Base-by-base conservation (phyloP, 2,888 invertebrate species). In the Leucophenga maculata region DNA sequence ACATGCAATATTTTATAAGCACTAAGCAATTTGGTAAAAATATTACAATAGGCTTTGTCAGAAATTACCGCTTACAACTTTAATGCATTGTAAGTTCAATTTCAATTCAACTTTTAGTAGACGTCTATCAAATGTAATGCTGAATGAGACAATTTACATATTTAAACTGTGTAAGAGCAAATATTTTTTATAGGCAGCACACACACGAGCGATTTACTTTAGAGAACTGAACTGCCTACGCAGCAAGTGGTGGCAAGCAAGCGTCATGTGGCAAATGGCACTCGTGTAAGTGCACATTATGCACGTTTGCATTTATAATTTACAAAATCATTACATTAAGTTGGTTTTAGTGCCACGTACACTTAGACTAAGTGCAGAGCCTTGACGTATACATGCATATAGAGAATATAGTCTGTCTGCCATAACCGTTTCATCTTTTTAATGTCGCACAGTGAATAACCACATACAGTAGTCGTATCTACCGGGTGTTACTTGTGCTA, bases 311-410 rank as follows among this genome's bases (percentile, higher is more conserved):
- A 83, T 85, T 78, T 82, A 82, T 85, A 82, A 85, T 85, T 85
- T 81, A 85, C 85, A 79, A 80, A 85, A 85, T 85, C 85, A 85
- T 85, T 83, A 85, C 85, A 83, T 85, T 83, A 86, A 78, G 77
- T 77, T 74, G 73, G 31, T 69, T 59, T 57, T 60, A 60, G 60
- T 39, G 44, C n/a, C 60, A 22, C 46, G 46, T 55, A 22, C 20
- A 55, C 54, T 20, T 18, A 54, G 18, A 57, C 14, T 13, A 4
- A 22, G 57, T 57, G 31, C 8, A 26, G 57, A 13, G 57, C 26
- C 26, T 26, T 26, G 26, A 26, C 4, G 26, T 26, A 26, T 26
- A 26, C 57, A 57, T 82, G 78, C 78, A 81, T 78, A 83, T 81
- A 73, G 77, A 83, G 80, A 83, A 82, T 78, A 82, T 78, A 79